Evolutionary conservation across 2,113 vertebrate genomes (phyloP).

Genomic region (Canis aureus): DNA sequence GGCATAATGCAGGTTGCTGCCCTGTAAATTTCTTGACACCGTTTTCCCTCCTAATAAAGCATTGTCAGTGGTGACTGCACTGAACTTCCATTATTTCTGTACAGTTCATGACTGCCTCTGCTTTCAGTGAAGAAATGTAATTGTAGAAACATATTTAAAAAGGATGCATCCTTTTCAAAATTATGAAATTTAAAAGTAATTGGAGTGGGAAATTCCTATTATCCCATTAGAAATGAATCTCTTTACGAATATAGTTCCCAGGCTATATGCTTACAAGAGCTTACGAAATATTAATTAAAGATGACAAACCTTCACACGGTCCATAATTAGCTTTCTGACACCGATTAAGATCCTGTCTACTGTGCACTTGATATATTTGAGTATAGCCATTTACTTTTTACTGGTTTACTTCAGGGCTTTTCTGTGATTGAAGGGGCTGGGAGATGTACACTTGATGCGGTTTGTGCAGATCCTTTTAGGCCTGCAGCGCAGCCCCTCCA

Average conservation of each 20-base stretch:
- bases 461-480: conserved; percentile 60
- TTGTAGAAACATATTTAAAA: conserved; percentile 66
- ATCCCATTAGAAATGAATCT: conserved; percentile 81
- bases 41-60: conserved; percentile 72
- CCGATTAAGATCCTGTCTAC: conserved; percentile 72
- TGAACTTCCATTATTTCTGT: conserved; percentile 66
- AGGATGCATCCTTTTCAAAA: conserved; percentile 54
- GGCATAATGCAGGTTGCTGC: conserved; percentile 64
- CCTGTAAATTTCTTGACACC: conserved; percentile 69
- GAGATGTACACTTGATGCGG: conserved; percentile 63
- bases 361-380: conserved; percentile 68
- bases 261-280: conserved; percentile 60
- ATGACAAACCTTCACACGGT: conserved; percentile 19
- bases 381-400: conserved; percentile 70
- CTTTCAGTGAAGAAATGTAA: conserved; percentile 46
- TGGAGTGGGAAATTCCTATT: conserved; percentile 45
- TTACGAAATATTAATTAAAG: conserved; percentile 70
- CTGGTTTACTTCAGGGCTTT: conserved; percentile 72
- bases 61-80: conserved; percentile 34
- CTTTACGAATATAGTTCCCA: conserved; percentile 63
- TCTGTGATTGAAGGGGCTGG: conserved; percentile 72
- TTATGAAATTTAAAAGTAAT: conserved; percentile 69
- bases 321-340: conserved; percentile 64
- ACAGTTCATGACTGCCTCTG: conserved; percentile 44
- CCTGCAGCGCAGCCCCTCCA: conserved; percentile 21